Base-by-base conservation (phyloP, 1,140 invertebrate species). In the Drosophila nasuta region DNA sequence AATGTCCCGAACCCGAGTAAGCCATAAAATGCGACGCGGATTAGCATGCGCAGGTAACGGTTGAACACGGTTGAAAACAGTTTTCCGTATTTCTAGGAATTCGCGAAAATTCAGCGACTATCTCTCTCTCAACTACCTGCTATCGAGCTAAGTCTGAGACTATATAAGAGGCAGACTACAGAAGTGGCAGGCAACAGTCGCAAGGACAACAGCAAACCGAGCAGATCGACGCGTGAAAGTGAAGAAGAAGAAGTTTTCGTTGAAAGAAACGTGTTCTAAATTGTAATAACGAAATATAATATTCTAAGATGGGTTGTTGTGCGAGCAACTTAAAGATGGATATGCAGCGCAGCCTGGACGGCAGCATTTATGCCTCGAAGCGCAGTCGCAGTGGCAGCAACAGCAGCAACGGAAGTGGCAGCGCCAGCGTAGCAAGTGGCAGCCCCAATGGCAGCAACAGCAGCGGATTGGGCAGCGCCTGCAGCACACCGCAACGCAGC, bases 281-380 rank as follows among this genome's bases (percentile, higher is more conserved):
- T 45, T n/a, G 3, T 13, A 11, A 11, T 13, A 45, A 5, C 3
- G 0, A 43, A 17, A 28, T 5, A 28, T 7, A 8, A 41, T 33
- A 38, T 38, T 38, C 8, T 4, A 33, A 45, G 11, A 67, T 87
- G 83, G 83, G 83, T 72, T 87, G 83, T 60, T 87, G 83, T 80
- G 25, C 80, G 49, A 87, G 83, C 51, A 88, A 30, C 66, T 38
- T 87, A 6, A 88, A 87, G 17, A 3, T 70, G 67, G 67, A 80
- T 51, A 8, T 13, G 51, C 33, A 63, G n/a, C 28, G 60, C 35
- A 43, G 41, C 1, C 17, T 82, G n/a, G 33, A 67, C 28, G 63
- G 43, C 54, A 82, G 82, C 63, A 46, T 60, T n/a, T 82, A 80
- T 25, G 33, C 54, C 41, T 38, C 38, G n/a, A 87, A 87, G 69